Conservation (phyloP, 2,797 vertebrate species). For the Malurus splendens region DNA sequence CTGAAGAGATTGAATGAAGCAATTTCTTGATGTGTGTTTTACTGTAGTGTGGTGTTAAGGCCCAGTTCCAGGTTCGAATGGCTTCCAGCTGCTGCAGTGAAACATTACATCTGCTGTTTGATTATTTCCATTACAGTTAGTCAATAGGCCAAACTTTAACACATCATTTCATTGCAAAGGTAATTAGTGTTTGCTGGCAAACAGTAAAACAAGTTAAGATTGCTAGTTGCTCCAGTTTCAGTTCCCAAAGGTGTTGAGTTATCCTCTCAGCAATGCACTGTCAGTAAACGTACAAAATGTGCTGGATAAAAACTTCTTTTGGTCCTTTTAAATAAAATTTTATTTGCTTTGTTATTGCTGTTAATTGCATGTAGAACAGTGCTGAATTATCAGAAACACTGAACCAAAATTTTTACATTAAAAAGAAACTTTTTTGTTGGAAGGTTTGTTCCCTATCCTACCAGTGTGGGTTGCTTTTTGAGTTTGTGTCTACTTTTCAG, state of each 20-base stretch:
- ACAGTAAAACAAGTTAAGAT: not conserved
- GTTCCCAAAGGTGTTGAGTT: not conserved
- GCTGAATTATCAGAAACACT: not conserved
- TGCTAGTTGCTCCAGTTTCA: not conserved
- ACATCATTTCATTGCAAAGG: not conserved
- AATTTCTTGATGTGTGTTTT: not conserved
- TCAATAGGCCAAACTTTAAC: not conserved
- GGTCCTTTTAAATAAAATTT: not conserved
- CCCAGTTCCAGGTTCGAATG: not conserved
- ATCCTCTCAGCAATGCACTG: not conserved
- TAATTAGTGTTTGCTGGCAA: conserved; percentile 6
- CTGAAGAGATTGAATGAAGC: not conserved
- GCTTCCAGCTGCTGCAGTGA: not conserved
- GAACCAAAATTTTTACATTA: not conserved
- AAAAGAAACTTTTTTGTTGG: not conserved
- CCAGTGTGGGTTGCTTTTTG: not conserved
- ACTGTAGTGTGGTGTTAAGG: not conserved
- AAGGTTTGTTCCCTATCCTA: not conserved
- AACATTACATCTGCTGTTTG: not conserved
- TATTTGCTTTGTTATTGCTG: not conserved
- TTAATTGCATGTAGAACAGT: not conserved
- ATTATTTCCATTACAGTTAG: not conserved
- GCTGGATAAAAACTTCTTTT: not conserved
- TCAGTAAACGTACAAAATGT: not conserved
- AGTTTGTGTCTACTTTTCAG: not conserved